Conservation (phyloP, 30 jellyfish, hydroid and myxozoan species). For the Phacellophora camtschatica region DNA sequence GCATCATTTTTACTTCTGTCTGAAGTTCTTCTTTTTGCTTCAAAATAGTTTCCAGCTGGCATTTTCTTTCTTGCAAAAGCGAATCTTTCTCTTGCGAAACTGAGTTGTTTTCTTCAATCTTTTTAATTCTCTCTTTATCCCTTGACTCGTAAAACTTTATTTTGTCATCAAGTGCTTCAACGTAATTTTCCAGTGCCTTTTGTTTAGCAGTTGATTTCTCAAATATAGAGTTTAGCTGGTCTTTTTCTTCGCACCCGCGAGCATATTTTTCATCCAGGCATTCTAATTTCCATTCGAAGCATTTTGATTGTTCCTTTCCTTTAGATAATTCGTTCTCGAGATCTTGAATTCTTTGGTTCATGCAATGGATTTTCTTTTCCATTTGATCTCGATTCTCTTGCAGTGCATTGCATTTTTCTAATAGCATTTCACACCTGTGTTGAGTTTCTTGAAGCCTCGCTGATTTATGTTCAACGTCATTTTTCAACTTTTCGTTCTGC, state of each 20-base stretch:
- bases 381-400: not conserved
- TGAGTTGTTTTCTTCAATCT: not conserved
- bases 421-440: not conserved
- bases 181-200: constrained; percentile 17
- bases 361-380: not conserved
- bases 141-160: not conserved
- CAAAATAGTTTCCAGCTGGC: too few relatives aligned
- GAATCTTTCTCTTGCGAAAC: too few relatives aligned
- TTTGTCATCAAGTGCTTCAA: not conserved
- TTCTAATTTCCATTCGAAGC: too few relatives aligned
- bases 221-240: not conserved
- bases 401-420: not conserved
- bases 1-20: too few relatives aligned
- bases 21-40: too few relatives aligned
- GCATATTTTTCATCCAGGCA: too few relatives aligned
- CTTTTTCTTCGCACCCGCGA: not conserved
- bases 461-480: not conserved
- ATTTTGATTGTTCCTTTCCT: too few relatives aligned
- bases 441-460: not conserved
- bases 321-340: not conserved
- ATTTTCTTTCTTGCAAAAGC: too few relatives aligned
- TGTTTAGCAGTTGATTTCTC: not conserved
- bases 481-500: not conserved
- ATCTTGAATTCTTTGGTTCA: not conserved
- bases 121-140: not conserved